Conservation (phyloP, 2,888 invertebrate genomes). For the Julus scandinavius region DNA sequence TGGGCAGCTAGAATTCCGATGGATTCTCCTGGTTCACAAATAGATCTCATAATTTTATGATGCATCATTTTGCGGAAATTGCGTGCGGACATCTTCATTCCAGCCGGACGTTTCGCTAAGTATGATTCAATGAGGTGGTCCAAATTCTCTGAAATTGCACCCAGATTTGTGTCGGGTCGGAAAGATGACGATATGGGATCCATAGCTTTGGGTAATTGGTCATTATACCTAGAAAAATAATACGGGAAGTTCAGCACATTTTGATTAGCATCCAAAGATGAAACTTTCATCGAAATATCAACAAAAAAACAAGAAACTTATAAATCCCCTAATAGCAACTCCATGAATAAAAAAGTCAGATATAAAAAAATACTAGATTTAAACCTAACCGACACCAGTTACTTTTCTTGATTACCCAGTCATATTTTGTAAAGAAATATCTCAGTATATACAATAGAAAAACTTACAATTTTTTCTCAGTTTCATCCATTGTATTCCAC, state of each 20-base stretch:
- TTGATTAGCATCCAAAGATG: too few species aligned
- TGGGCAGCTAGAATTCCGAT: conserved; percentile 97
- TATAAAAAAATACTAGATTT: too few species aligned
- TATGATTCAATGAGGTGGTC: conserved; percentile 76
- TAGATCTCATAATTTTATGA: conserved; percentile 79
- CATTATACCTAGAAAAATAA: neutral
- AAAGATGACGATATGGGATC: conserved; percentile 63
- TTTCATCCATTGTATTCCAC: conserved; percentile 75
- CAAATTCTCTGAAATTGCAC: conserved; percentile 85
- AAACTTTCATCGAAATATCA: too few species aligned
- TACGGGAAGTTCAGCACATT: too few species aligned
- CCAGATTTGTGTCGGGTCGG: conserved; percentile 81
- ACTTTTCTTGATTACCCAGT: too few species aligned
- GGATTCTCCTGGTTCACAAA: conserved; percentile 92
- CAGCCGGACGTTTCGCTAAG: conserved; percentile 54
- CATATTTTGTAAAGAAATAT: too few species aligned
- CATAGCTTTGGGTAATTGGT: neutral
- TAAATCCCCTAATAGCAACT: too few species aligned
- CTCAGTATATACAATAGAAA: too few species aligned
- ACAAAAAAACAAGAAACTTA: too few species aligned
- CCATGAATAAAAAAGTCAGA: too few species aligned
- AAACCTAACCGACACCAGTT: too few species aligned
- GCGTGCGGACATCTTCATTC: conserved; percentile 46
- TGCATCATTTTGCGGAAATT: conserved; percentile 78
- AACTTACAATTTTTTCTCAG: conserved; percentile 68